These are phyloP conservation scores for Cabera pusaria DNA, from an alignment of 2,888 invertebrate genomes.

Conservation along the genomic window DNA sequence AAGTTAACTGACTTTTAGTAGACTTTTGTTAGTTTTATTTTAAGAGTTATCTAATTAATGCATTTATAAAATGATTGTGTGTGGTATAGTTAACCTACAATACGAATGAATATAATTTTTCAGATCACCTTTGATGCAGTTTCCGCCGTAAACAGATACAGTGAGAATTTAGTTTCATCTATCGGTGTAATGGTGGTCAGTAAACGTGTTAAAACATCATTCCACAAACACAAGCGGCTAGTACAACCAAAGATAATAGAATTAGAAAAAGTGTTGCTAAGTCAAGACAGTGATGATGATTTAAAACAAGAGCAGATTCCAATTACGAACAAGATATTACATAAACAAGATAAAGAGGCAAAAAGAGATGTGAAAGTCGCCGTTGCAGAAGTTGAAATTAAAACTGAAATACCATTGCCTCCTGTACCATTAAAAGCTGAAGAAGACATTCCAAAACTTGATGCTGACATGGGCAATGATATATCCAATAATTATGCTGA, in stretches of 20 bases:
- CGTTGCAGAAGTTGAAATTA: slow-evolving; percentile 10
- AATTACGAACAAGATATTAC: no score
- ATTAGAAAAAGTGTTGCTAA: slow-evolving; percentile 14
- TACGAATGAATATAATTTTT: no score
- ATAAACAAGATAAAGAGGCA: background rate
- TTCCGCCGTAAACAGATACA: slow-evolving; percentile 13
- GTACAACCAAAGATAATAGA: slow-evolving; percentile 4
- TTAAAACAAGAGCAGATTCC: slow-evolving; percentile 21
- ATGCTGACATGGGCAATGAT: slow-evolving; percentile 3
- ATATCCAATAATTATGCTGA: background rate
- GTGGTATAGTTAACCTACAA: no score
- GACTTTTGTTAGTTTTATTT: no score
- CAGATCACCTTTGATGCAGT: slow-evolving; percentile 51
- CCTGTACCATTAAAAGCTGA: slow-evolving; percentile 4
- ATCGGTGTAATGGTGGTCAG: slow-evolving; percentile 9
- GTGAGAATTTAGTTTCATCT: slow-evolving; percentile 16
- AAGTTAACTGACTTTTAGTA: no score
- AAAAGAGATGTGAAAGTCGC: slow-evolving; percentile 3
- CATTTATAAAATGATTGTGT: no score
- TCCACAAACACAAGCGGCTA: slow-evolving; percentile 7
- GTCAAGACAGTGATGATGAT: slow-evolving; percentile 11
- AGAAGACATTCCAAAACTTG: slow-evolving; percentile 5
- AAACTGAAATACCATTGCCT: slow-evolving; percentile 14
- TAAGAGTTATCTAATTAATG: no score
- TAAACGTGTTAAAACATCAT: slow-evolving; percentile 16